Evolutionary conservation across 2,113 vertebrate genomes (phyloP).

Genomic region (Narcine bancroftii): DNA sequence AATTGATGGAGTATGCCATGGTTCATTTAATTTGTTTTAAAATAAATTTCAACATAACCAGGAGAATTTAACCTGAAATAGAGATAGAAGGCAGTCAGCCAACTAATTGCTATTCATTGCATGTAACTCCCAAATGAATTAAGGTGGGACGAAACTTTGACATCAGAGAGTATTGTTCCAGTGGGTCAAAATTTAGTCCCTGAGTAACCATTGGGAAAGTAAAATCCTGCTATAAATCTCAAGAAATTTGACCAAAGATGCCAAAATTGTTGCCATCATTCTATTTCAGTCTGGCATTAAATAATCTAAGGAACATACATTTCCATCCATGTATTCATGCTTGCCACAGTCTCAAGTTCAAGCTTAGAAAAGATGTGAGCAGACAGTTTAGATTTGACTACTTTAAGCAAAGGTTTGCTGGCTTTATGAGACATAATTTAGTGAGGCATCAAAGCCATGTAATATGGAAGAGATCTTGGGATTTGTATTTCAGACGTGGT

Average conservation of each 20-base stretch:
- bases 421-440: neutral
- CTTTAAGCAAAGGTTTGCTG: neutral
- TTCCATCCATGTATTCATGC: too few species aligned
- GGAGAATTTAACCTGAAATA: neutral
- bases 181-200: neutral
- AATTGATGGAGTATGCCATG: neutral
- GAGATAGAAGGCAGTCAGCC: neutral
- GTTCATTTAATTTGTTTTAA: neutral
- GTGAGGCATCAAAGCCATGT: neutral
- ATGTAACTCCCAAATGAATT: neutral
- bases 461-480: neutral
- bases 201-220: neutral
- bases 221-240: neutral
- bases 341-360: too few species aligned
- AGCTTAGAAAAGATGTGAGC: too few species aligned
- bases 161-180: neutral
- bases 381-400: too few species aligned
- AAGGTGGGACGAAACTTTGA: too few species aligned
- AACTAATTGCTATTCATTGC: neutral
- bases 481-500: neutral
- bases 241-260: neutral
- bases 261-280: neutral
- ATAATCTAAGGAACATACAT: neutral
- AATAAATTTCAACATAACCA: neutral
- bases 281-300: neutral